phyloP scores from a whole-genome alignment of 1,140 invertebrate species.

The Drosophila cardini region DNA sequence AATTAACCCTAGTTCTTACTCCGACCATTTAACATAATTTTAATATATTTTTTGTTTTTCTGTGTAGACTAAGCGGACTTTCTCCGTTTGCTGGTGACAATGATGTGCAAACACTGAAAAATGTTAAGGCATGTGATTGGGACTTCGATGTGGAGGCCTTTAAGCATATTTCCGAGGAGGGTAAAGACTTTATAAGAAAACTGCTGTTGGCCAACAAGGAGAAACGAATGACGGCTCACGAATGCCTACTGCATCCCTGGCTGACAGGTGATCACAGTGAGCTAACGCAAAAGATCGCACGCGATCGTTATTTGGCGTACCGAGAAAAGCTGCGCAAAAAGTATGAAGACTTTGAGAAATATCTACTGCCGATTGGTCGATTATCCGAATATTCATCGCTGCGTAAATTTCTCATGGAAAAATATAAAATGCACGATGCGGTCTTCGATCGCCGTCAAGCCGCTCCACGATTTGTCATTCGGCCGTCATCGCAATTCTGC shows the following conservation, averaged over 20 bases:
- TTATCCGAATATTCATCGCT: conserved; percentile 98
- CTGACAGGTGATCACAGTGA: conserved; percentile 92
- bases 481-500: conserved; percentile 96
- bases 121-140: conserved; percentile 99
- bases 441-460: conserved; percentile 98
- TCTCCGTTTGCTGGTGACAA: conserved; percentile 99
- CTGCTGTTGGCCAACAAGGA: conserved; percentile 97
- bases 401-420: conserved; percentile 97
- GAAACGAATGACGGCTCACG: conserved; percentile 98
- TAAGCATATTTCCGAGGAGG: conserved; percentile 96
- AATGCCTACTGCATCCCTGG: conserved; percentile 98
- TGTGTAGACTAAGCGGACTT: conserved; percentile 94
- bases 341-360: conserved; percentile 96
- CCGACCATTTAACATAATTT: neutral
- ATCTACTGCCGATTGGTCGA: conserved; percentile 96
- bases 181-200: conserved; percentile 98
- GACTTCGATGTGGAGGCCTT: conserved; percentile 98
- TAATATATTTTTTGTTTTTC: neutral
- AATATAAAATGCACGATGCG: conserved; percentile 98
- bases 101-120: conserved; percentile 98
- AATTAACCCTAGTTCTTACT: too few species aligned
- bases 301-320: conserved; percentile 93
- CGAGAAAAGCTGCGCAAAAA: conserved; percentile 94
- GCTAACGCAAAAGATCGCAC: conserved; percentile 91
- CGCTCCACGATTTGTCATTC: conserved; percentile 98